Base-by-base conservation (phyloP, 2,113 vertebrate genomes). In the Atractosteus spatula region DNA sequence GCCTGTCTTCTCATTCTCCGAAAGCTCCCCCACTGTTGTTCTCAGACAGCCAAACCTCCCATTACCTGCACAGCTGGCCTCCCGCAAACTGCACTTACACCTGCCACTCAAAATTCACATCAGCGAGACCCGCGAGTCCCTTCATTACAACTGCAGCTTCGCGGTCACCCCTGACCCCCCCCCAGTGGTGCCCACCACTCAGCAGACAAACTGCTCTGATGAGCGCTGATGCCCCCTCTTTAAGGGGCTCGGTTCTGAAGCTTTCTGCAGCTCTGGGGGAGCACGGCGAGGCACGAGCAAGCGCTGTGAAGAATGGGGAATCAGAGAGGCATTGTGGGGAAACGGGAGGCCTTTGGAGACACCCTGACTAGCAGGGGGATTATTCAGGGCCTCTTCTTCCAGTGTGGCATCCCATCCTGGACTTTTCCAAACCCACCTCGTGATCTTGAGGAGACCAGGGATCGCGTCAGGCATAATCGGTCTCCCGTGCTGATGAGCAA, bases 161-260 rank as follows among this genome's bases (percentile, higher is more conserved):
- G 62, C 29, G 29, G 29, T 56, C 68, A 74, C 41, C 41, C 69
- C 13, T 16, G 10, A 8, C 44, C 66, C 17, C 43, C 76, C 69
- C 75, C 71, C 81, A 61, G 72, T 62, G 10, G 71, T 14, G 66
- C 71, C 16, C 42, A 64, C 68, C 68, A 66, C 77, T 72, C 73
- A 63, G 62, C 69, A 81, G 77, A 84, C 80, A 84, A 84, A 74
- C 67, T 70, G 73, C 72, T 75, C 77, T 84, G 80, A 84, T 84
- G 82, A 84, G 77, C 64, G 65, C 43, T 78, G 70, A 44, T 71
- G 61, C 67, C 74, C 72, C 76, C 79, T 29, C 29, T 1, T 10
- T 51, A 51, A 51, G 5, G 47, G 10, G 47, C 47, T 51, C 47
- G 0, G 10, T 51, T 51, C 47, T 51, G 47, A 51, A 51, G 5